Evolutionary conservation across 2,797 vertebrate species (phyloP), one percentile per base, ranked within the genome.

Genomic region (Sebastes flavidus): DNA sequence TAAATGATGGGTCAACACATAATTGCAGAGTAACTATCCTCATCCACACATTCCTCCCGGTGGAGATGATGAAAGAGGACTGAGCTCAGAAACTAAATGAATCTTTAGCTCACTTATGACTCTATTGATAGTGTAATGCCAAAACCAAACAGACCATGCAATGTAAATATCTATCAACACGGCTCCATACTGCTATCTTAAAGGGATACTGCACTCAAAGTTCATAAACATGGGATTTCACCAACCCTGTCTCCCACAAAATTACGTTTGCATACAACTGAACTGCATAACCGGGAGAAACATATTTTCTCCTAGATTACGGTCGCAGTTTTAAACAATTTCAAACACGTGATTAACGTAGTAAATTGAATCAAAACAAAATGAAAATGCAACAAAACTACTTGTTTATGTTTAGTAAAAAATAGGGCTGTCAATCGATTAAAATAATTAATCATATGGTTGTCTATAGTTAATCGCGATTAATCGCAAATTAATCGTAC

Each of bases 1-100:
- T 80, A 78, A 82, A 84, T 22, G 78, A 87, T 58, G 73, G 84
- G 77, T 88, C 81, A 85, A 65, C 49, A 54, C 67, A 42, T 74
- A 78, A 78, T 86, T 60, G 61, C 46, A 4, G 49, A 77, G 42
- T 49, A 58, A 70, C 60, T 59, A 12, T 71, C 74, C 38, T 74
- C 65, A 75, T 76, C 54, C 63, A 78, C 61, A 27, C 30, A 59
- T 70, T 79, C 56, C 56, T 81, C 62, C 27, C 1, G 0, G 36
- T 8, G 32, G 22, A 77, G 72, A 75, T 72, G 68, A 86, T 72
- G 22, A 76, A 73, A 85, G 25, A 75, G 10, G 24, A 71, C 72
- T 46, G 11, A n/a, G 36, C 42, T 82, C 10, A 18, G 32, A 65
- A 66, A 54, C 46, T 3, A 55, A 63, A 69, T 7, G 1, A 69